Percentiles rank a stretch among this genome's conserved stretches.
Conservation (phyloP, 2,797 vertebrate species). For the Onychomys torridus region DNA sequence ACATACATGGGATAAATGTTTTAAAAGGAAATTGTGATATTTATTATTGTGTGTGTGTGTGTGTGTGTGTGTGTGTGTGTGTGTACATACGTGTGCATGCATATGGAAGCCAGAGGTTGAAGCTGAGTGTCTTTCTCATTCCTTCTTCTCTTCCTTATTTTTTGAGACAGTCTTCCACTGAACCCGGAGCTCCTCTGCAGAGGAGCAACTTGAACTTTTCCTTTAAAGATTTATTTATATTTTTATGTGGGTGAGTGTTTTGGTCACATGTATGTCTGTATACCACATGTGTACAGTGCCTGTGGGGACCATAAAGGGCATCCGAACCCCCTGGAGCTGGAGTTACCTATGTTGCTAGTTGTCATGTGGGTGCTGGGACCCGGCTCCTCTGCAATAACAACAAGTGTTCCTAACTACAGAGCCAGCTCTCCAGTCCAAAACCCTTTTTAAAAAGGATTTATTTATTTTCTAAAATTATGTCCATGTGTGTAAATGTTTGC, state of each 20-base stretch:
- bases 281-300: not conserved
- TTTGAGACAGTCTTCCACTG: not conserved
- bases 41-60: not conserved
- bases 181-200: not conserved
- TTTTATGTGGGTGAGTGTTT: not conserved
- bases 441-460: no score
- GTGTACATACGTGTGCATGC: rapidly evolving
- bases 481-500: not conserved
- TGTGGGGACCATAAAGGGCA: not conserved
- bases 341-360: not conserved
- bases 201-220: not conserved
- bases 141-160: not conserved
- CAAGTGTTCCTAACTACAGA: not conserved
- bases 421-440: not conserved
- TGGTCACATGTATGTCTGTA: not conserved
- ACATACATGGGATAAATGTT: not conserved
- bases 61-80: not conserved
- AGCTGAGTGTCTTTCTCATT: not conserved
- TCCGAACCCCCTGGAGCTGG: not conserved
- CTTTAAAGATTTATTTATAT: not conserved
- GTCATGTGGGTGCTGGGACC: not conserved
- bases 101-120: not conserved
- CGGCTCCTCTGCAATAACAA: not conserved
- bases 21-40: not conserved
- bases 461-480: not conserved